Conservation (phyloP, 2,113 vertebrate species). For the Sakesphorus luctuosus region DNA sequence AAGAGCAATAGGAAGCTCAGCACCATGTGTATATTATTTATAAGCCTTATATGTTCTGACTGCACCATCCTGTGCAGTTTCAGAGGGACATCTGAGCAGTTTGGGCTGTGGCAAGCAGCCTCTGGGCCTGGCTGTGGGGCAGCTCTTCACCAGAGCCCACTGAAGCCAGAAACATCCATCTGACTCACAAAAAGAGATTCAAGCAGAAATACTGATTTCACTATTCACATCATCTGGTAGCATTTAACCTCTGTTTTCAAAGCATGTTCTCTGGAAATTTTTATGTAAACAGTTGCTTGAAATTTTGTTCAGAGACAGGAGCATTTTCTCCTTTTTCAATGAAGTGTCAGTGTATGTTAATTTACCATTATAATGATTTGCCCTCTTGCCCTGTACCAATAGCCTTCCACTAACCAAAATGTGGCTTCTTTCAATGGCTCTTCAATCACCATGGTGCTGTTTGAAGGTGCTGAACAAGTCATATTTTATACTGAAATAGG, state of each 20-base stretch:
- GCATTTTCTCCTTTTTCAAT: not conserved
- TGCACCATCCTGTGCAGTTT: not conserved
- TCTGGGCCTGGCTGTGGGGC: not conserved
- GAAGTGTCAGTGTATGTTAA: not conserved
- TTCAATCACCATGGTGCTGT: not conserved
- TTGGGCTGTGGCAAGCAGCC: not conserved
- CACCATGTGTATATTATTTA: rapidly evolving
- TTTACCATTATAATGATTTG: not conserved
- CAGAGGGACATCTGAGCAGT: not conserved
- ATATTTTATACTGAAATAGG: not conserved
- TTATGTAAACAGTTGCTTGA: not conserved
- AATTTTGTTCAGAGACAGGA: not conserved
- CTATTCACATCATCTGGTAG: not conserved
- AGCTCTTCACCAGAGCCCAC: not conserved
- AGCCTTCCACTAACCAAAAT: not conserved
- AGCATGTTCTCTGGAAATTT: not conserved
- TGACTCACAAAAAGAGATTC: not conserved
- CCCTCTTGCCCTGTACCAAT: not conserved
- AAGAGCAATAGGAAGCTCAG: not conserved
- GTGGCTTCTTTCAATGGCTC: not conserved
- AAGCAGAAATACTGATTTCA: not conserved
- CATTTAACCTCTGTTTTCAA: not conserved
- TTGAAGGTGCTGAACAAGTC: not conserved
- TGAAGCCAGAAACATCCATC: not conserved
- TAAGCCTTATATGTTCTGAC: rapidly evolving